These are phyloP conservation scores for Cervus canadensis DNA, from an alignment of 2,113 vertebrate species.

Conservation along the genomic window DNA sequence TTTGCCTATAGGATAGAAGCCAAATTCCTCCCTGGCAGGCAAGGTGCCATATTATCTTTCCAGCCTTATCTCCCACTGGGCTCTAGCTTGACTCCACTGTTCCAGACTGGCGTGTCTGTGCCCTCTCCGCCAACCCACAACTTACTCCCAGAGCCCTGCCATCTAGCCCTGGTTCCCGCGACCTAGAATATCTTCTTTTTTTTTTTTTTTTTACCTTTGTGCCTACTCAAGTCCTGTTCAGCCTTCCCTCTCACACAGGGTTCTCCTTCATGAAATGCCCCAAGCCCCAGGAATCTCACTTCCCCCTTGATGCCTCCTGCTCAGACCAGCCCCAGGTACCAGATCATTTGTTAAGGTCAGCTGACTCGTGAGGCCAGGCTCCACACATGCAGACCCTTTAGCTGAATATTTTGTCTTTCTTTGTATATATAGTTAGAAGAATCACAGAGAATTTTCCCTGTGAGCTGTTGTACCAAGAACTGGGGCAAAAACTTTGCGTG, in stretches of 20 bases:
- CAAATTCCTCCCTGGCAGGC: constrained; percentile 50
- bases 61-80: constrained; percentile 54
- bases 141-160: not conserved
- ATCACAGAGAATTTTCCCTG: not conserved
- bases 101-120: constrained; percentile 54
- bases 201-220: not conserved
- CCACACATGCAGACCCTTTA: not conserved
- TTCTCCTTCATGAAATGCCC: not conserved
- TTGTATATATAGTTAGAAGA: not conserved
- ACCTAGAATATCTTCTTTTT: constrained; percentile 10
- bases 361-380: not conserved
- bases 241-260: not conserved
- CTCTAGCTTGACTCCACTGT: constrained; percentile 56
- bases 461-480: not conserved
- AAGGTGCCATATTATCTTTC: constrained; percentile 48
- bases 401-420: not conserved
- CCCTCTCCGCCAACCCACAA: constrained; percentile 52
- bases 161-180: constrained; percentile 7
- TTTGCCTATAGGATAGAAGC: constrained; percentile 46
- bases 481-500: not conserved
- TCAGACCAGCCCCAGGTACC: accelerated
- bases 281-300: not conserved
- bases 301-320: not conserved
- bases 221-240: not conserved
- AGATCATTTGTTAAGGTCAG: not conserved